Evolutionary conservation across 2,797 vertebrate species (phyloP).

Genomic region (Onychomys leucogaster): DNA sequence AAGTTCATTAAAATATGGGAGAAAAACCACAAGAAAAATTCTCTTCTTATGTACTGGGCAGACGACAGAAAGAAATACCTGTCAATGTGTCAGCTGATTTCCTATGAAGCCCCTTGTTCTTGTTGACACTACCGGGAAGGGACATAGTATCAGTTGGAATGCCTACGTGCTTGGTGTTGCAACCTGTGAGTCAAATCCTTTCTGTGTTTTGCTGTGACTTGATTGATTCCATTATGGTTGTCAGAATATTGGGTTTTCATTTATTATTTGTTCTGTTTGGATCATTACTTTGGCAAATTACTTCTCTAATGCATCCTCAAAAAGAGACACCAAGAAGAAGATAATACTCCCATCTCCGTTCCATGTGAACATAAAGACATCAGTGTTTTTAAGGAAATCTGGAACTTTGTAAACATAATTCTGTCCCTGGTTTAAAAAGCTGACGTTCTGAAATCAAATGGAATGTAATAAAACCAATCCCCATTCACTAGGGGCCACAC

Average conservation of each 20-base stretch:
- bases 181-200: neutral
- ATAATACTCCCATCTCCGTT: neutral
- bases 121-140: slow-evolving; percentile 22
- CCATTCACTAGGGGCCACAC: neutral
- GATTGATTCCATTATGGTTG: neutral
- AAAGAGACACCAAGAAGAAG: neutral
- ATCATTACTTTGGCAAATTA: neutral
- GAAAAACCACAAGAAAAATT: slow-evolving; percentile 66
- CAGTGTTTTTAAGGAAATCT: neutral
- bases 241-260: neutral
- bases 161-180: slow-evolving; percentile 3
- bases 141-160: neutral
- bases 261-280: neutral
- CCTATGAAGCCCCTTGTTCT: slow-evolving; percentile 23
- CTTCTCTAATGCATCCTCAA: neutral
- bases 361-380: neutral
- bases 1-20: slow-evolving; percentile 65
- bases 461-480: neutral
- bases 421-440: neutral
- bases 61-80: slow-evolving; percentile 21
- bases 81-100: neutral
- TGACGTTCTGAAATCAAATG: neutral
- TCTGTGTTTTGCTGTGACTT: neutral
- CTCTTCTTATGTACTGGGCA: slow-evolving; percentile 22
- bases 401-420: neutral